Evolutionary conservation across 2,888 invertebrate species (phyloP).

Genomic region (Linnaemya tessellans): DNA sequence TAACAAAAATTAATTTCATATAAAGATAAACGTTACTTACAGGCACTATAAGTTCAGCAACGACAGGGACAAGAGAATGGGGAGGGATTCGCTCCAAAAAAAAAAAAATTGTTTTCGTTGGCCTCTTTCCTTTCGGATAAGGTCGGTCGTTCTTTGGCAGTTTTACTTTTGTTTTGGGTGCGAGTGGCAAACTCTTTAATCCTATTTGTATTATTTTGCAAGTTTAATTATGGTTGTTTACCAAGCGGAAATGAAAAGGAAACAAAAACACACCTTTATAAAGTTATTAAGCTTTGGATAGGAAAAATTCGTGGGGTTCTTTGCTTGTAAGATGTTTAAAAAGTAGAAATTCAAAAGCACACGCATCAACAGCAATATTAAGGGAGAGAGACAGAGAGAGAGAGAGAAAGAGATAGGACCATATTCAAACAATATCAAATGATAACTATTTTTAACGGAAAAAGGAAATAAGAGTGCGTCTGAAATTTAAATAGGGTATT

Average conservation of each 20-base stretch:
- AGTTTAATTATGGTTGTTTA: conserved; percentile 82
- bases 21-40: conserved; percentile 47
- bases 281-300: conserved; percentile 10
- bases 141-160: conserved; percentile 5
- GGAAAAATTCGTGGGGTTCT: conserved; percentile 2
- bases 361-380: background rate
- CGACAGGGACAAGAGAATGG: background rate
- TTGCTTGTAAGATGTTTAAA: conserved; percentile 22
- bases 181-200: conserved; percentile 77
- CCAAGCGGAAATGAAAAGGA: conserved; percentile 81
- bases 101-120: conserved; percentile 1
- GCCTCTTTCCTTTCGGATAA: conserved; percentile 17
- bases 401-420: background rate
- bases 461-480: conserved; percentile 60
- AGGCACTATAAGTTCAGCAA: conserved; percentile 11
- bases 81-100: background rate
- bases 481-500: background rate
- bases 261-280: conserved; percentile 37
- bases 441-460: conserved; percentile 57
- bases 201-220: conserved; percentile 77
- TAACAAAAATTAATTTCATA: conserved; percentile 55
- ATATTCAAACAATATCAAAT: background rate
- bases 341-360: background rate
- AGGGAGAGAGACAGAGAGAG: background rate
- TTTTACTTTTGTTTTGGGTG: background rate